phyloP scores from a whole-genome alignment of 2,888 invertebrate genomes.

The Chloromyia formosa region DNA sequence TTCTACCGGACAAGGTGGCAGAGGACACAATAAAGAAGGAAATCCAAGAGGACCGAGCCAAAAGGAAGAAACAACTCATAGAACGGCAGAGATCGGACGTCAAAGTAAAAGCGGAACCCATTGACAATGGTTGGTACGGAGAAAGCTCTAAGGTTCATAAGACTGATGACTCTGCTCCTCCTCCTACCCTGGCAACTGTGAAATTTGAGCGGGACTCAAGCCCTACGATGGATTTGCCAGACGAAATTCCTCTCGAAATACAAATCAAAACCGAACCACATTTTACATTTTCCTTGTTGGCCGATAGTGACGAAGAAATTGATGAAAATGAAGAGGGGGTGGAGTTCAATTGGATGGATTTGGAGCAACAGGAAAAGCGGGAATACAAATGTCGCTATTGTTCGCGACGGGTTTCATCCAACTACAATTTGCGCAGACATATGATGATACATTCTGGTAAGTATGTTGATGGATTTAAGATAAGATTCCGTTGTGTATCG shows the following conservation, averaged over 20 bases:
- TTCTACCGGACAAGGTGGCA: constrained; percentile 51
- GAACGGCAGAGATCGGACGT: neutral
- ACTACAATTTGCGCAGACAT: constrained; percentile 61
- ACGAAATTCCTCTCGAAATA: constrained; percentile 1
- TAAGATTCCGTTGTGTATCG: neutral
- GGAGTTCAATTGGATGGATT: constrained; percentile 55
- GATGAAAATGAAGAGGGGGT: constrained; percentile 52
- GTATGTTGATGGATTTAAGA: neutral
- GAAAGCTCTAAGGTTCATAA: neutral
- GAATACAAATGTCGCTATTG: constrained; percentile 61
- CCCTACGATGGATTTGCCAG: neutral
- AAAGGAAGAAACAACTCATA: constrained; percentile 31
- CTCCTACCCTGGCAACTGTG: neutral
- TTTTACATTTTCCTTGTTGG: constrained; percentile 1
- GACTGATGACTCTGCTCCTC: neutral
- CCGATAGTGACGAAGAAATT: constrained; percentile 50
- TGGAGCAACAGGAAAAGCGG: constrained; percentile 57
- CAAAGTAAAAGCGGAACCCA: constrained; percentile 6
- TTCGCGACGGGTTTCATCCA: constrained; percentile 61
- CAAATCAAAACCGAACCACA: constrained; percentile 1
- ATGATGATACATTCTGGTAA: constrained; percentile 64
- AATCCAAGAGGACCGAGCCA: constrained; percentile 47
- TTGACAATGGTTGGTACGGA: neutral
- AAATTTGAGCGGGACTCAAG: neutral
- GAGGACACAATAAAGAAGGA: constrained; percentile 49